phyloP scores from a whole-genome alignment of 2,888 invertebrate genomes.

The Acanthopleura granulata region DNA sequence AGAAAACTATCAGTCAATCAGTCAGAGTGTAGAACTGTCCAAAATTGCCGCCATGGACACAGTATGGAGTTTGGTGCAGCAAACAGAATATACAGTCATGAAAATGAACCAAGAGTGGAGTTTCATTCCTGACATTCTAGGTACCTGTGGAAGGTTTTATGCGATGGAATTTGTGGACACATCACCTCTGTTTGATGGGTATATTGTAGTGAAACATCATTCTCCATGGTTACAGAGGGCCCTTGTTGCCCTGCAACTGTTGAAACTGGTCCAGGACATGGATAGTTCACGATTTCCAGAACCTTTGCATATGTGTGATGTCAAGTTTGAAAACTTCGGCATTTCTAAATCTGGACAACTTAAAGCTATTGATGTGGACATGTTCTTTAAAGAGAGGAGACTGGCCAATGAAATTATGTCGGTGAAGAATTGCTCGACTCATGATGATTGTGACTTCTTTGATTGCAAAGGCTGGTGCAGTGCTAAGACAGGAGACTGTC shows the following conservation, averaged over 20 bases:
- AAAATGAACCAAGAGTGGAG: slow-evolving; percentile 75
- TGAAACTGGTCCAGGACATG: slow-evolving; percentile 76
- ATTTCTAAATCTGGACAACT: slow-evolving; percentile 66
- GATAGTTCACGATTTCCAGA: slow-evolving; percentile 74
- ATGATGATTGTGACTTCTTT: slow-evolving; percentile 79
- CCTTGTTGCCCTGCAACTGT: slow-evolving; percentile 71
- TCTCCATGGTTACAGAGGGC: slow-evolving; percentile 47
- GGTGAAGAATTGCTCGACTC: slow-evolving; percentile 71
- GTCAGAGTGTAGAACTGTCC: not conserved
- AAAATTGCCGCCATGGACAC: slow-evolving; percentile 60
- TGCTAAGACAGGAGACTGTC: slow-evolving; percentile 72
- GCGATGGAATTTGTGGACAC: slow-evolving; percentile 75
- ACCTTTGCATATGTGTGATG: slow-evolving; percentile 78
- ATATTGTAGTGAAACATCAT: slow-evolving; percentile 44
- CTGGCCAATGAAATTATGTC: slow-evolving; percentile 39
- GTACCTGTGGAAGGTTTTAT: slow-evolving; percentile 79
- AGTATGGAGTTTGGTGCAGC: slow-evolving; percentile 77
- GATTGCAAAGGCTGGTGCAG: slow-evolving; percentile 79
- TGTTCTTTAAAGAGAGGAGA: slow-evolving; percentile 74
- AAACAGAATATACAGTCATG: slow-evolving; percentile 78
- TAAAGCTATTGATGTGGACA: slow-evolving; percentile 77
- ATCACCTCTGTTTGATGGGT: slow-evolving; percentile 36
- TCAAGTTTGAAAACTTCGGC: slow-evolving; percentile 79
- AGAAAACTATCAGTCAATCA: slow-evolving; percentile 16
- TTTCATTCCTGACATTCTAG: slow-evolving; percentile 77